Evolutionary conservation across 2,113 vertebrate species (phyloP).

Genomic region (Syngnathus scovelli): DNA sequence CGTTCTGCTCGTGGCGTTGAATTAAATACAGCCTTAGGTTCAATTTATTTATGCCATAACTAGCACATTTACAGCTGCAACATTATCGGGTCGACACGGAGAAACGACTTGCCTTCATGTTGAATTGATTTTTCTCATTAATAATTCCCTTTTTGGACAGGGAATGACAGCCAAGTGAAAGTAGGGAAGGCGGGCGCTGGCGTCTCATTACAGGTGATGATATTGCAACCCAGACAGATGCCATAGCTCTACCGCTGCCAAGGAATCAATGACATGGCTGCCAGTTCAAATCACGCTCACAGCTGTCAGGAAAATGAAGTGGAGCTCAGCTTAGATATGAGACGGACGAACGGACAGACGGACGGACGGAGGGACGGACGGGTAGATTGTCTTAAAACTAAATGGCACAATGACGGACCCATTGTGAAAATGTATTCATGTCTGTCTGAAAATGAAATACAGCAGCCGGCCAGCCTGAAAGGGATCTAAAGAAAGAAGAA

Average conservation of each 20-base stretch:
- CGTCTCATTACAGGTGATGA: slow-evolving; percentile 58
- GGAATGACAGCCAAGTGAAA: slow-evolving; percentile 40
- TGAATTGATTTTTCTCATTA: slow-evolving; percentile 35
- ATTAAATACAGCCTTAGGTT: slow-evolving; percentile 4
- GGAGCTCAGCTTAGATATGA: slow-evolving; percentile 30
- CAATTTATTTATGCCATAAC: slow-evolving; percentile 16
- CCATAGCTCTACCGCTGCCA: slow-evolving; percentile 45
- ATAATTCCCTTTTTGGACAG: slow-evolving; percentile 46
- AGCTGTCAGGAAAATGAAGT: slow-evolving; percentile 47
- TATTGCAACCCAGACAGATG: slow-evolving; percentile 57
- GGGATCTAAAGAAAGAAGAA: too few relatives aligned
- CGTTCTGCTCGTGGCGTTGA: neutral
- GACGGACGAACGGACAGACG: slow-evolving; percentile 22
- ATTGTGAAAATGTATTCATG: slow-evolving; percentile 39
- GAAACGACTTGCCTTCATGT: neutral
- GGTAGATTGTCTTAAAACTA: slow-evolving; percentile 46
- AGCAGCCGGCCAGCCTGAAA: neutral
- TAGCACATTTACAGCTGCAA: slow-evolving; percentile 20
- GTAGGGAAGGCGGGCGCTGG: slow-evolving; percentile 31
- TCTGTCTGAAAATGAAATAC: neutral
- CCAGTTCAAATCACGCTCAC: slow-evolving; percentile 66
- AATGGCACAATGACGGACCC: slow-evolving; percentile 41
- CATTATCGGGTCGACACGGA: neutral
- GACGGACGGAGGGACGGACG: neutral
- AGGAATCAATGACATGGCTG: slow-evolving; percentile 74